Evolutionary conservation across 2,888 invertebrate species (phyloP).

Genomic region (Ennomos erosarius): DNA sequence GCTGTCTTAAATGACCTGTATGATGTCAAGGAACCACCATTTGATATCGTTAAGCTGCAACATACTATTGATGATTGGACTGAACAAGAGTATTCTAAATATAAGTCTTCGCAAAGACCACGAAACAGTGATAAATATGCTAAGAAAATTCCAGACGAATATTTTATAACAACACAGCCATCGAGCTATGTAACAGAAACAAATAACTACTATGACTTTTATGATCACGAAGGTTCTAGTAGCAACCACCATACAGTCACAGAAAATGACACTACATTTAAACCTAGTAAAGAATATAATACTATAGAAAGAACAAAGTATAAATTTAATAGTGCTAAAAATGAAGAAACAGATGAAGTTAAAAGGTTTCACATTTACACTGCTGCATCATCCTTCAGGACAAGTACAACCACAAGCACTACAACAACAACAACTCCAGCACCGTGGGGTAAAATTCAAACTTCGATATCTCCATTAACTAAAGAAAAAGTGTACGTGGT

Average conservation of each 20-base stretch:
- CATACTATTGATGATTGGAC: conserved; percentile 95
- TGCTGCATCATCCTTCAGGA: conserved; percentile 73
- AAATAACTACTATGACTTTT: conserved; percentile 68
- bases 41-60: conserved; percentile 90
- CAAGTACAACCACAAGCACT: conserved; percentile 54
- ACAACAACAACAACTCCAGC: conserved; percentile 71
- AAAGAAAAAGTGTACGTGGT: conserved; percentile 94
- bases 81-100: conserved; percentile 88
- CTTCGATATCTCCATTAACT: conserved; percentile 90
- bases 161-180: conserved; percentile 87
- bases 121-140: conserved; percentile 86
- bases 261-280: conserved; percentile 55
- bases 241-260: conserved; percentile 74
- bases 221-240: conserved; percentile 79
- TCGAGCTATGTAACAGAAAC: conserved; percentile 60
- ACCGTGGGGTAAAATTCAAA: conserved; percentile 88
- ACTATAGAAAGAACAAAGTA: conserved; percentile 64
- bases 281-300: conserved; percentile 66
- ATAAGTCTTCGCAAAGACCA: conserved; percentile 76
- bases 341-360: conserved; percentile 56
- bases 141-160: conserved; percentile 92
- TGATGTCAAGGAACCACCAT: conserved; percentile 83
- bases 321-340: conserved; percentile 56
- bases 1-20: conserved; percentile 67
- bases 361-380: conserved; percentile 74